Conservation (phyloP, 1,140 invertebrate genomes). For the Cardiocondyla obscurior region DNA sequence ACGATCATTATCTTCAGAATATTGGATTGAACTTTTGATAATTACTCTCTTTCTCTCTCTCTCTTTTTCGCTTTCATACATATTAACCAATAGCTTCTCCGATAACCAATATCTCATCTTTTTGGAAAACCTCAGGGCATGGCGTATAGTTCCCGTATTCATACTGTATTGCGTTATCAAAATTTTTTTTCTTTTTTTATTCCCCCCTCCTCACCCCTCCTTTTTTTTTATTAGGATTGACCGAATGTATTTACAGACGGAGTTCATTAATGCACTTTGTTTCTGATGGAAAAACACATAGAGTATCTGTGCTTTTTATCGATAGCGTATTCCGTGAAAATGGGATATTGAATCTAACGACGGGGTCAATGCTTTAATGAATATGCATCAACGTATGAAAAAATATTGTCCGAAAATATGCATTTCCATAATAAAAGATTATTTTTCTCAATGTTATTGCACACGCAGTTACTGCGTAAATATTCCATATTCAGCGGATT, state of each 20-base stretch:
- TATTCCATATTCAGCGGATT: conserved; percentile 28
- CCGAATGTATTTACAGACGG: conserved; percentile 45
- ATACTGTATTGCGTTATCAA: conserved; percentile 29
- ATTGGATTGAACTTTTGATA: conserved; percentile 22
- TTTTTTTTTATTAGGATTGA: no score
- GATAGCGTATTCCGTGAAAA: conserved; percentile 45
- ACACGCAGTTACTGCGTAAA: background rate
- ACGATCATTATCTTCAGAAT: conserved; percentile 19
- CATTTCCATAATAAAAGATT: conserved; percentile 47
- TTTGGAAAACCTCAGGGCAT: conserved; percentile 32
- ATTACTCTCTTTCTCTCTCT: conserved; percentile 1
- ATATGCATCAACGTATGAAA: conserved; percentile 51
- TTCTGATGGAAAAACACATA: conserved; percentile 51
- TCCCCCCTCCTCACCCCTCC: no score
- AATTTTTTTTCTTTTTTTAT: no score
- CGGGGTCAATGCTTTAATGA: conserved; percentile 53
- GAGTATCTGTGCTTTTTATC: conserved; percentile 44
- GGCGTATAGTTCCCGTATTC: conserved; percentile 9
- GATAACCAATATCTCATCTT: conserved; percentile 24
- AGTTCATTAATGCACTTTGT: conserved; percentile 58
- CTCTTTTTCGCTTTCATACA: background rate
- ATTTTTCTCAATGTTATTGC: conserved; percentile 46
- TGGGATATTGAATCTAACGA: conserved; percentile 51
- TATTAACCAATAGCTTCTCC: conserved; percentile 40
- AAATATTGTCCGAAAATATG: conserved; percentile 48